These are phyloP conservation scores for Piezodorus guildinii DNA, from an alignment of 1,140 invertebrate species.

Conservation along the genomic window DNA sequence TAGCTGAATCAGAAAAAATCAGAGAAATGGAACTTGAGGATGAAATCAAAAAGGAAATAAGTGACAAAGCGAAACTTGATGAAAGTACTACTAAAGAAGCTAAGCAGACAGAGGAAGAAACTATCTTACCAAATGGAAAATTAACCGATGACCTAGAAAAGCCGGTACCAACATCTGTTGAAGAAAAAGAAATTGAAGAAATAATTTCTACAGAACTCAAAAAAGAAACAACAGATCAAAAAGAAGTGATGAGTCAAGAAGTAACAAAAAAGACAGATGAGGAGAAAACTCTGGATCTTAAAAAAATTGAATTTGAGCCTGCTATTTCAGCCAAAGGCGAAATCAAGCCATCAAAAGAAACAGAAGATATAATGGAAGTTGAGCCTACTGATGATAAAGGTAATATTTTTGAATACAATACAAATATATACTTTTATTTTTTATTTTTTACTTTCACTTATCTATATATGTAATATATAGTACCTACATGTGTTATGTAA, in stretches of 20 bases:
- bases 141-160: neutral
- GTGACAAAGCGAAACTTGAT: constrained; percentile 23
- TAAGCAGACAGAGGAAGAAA: neutral
- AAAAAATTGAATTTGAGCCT: neutral
- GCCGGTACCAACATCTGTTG: neutral
- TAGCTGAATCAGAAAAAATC: too few species aligned
- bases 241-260: neutral
- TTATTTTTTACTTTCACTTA: too few species aligned
- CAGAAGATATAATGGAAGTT: neutral
- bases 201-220: neutral
- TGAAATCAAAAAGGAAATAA: neutral
- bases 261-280: neutral
- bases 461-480: too few species aligned
- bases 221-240: neutral
- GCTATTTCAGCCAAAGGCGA: neutral
- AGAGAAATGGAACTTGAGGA: constrained; percentile 1
- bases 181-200: neutral
- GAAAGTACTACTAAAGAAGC: constrained; percentile 18
- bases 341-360: neutral
- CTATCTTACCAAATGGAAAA: too few species aligned
- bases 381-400: too few species aligned
- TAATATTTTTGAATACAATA: too few species aligned
- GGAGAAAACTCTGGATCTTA: neutral
- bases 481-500: too few species aligned
- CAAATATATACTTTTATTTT: too few species aligned